Conservation (phyloP, 92 coral and sea anemone species). For the Galaxea fascicularis region DNA sequence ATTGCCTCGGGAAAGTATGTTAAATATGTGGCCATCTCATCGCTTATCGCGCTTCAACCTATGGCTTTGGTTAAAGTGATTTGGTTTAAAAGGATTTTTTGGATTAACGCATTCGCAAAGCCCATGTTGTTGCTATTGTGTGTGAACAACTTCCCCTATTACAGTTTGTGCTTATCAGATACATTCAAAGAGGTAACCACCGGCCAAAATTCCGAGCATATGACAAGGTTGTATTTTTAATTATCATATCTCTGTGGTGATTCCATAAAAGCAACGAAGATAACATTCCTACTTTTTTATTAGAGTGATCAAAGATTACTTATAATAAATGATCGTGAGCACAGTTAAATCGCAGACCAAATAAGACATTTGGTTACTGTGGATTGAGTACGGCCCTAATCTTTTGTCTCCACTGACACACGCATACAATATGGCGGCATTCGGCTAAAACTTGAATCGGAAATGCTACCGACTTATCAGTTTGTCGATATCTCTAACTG, state of each 20-base stretch:
- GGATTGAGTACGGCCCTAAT: background rate
- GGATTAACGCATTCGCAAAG: background rate
- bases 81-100: conserved; percentile 28
- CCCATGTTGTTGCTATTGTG: conserved; percentile 1
- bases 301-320: background rate
- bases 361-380: background rate
- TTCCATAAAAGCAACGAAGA: conserved; percentile 18
- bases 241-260: conserved; percentile 34
- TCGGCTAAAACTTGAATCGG: conserved; percentile 42
- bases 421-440: background rate
- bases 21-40: conserved; percentile 48
- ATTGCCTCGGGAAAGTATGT: conserved; percentile 42
- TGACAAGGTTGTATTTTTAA: conserved; percentile 15
- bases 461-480: conserved; percentile 38
- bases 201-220: background rate
- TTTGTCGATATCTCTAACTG: conserved; percentile 35
- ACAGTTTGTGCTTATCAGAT: conserved; percentile 4
- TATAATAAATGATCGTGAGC: background rate
- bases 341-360: background rate
- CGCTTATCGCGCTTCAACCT: conserved; percentile 24
- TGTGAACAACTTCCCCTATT: conserved; percentile 22
- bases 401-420: background rate
- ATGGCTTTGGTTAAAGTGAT: conserved; percentile 20
- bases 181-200: background rate
- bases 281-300: conserved; percentile 19